These are phyloP conservation scores for Crocallis elinguaria DNA, from an alignment of 2,888 invertebrate genomes.

Conservation along the genomic window DNA sequence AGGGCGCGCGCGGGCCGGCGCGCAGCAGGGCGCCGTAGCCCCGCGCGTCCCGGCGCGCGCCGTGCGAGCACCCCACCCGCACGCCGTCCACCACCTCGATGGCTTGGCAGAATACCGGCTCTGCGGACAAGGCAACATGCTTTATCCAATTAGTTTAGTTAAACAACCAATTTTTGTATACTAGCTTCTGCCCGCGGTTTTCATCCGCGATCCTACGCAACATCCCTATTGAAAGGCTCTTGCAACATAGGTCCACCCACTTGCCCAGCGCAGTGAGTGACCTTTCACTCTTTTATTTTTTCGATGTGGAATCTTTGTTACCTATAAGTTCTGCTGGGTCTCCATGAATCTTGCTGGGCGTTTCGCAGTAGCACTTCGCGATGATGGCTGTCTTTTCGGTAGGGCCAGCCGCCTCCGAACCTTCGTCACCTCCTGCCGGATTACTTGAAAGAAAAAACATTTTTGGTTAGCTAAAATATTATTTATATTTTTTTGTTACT, in stretches of 20 bases:
- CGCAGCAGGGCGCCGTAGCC: conserved; percentile 84
- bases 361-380: conserved; percentile 68
- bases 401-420: conserved; percentile 66
- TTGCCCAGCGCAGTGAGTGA: too few species aligned
- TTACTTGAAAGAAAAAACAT: conserved; percentile 41
- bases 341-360: conserved; percentile 63
- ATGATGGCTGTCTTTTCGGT: conserved; percentile 55
- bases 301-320: conserved; percentile 29
- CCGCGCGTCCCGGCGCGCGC: conserved; percentile 23
- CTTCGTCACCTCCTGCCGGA: conserved; percentile 67
- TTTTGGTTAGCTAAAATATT: neutral
- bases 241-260: too few species aligned
- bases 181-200: too few species aligned
- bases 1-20: conserved; percentile 90
- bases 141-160: too few species aligned
- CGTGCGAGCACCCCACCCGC: conserved; percentile 92
- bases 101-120: conserved; percentile 89
- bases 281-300: neutral
- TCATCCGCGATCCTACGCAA: too few species aligned
- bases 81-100: conserved; percentile 90
- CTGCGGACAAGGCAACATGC: conserved; percentile 49
- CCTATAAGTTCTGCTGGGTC: conserved; percentile 65
- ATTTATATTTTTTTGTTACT: too few species aligned
- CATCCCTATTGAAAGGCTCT: too few species aligned
- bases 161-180: too few species aligned